Evolutionary conservation across 2,797 vertebrate species (phyloP).

Genomic region (Myiotriccus ornatus): DNA sequence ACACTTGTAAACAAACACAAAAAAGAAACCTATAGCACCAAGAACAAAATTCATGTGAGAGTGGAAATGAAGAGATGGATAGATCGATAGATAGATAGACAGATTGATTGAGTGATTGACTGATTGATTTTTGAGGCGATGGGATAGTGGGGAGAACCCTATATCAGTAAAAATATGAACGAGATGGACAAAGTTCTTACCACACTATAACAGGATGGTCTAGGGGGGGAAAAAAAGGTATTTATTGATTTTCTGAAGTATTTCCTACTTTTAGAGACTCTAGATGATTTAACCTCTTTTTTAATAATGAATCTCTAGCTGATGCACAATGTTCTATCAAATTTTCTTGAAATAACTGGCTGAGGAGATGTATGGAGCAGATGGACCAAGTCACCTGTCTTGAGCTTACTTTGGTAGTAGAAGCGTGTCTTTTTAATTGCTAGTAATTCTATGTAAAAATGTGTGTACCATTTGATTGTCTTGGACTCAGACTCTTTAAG

Average conservation of each 20-base stretch:
- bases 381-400: background rate
- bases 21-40: background rate
- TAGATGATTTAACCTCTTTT: background rate
- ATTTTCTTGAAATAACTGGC: background rate
- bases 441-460: conserved; percentile 10
- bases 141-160: background rate
- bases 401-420: background rate
- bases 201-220: background rate
- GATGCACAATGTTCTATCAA: background rate
- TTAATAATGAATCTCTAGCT: background rate
- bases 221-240: background rate
- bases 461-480: background rate
- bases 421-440: background rate
- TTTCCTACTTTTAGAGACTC: background rate
- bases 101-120: background rate
- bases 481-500: background rate
- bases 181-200: background rate
- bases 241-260: background rate
- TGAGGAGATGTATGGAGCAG: background rate
- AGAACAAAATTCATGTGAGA: background rate
- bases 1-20: background rate
- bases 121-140: background rate
- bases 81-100: background rate
- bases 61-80: background rate
- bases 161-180: background rate